Percentiles rank a stretch among this genome's conserved stretches.
Evolutionary conservation across 1,140 invertebrate genomes (phyloP).

Genomic region (Apis cerana): DNA sequence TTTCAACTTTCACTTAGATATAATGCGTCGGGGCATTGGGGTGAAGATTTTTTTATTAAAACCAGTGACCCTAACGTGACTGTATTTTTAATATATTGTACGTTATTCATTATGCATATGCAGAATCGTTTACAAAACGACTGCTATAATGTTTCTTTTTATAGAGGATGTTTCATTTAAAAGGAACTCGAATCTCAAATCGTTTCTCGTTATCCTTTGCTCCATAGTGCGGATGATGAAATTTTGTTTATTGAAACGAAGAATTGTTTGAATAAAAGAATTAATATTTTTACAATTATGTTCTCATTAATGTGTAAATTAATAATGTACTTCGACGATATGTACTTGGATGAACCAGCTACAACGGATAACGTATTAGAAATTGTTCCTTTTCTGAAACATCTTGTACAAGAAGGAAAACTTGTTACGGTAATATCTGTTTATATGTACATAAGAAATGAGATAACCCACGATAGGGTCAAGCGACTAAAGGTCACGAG

Average conservation of each 20-base stretch:
- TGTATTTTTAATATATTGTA: conserved; percentile 62
- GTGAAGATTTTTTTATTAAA: conserved; percentile 62
- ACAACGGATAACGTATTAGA: neutral
- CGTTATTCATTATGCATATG: conserved; percentile 48
- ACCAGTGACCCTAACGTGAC: conserved; percentile 44
- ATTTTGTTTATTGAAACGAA: neutral
- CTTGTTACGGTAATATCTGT: conserved; percentile 71
- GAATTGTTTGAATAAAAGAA: too few relatives aligned
- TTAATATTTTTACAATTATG: neutral
- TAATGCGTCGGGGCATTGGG: conserved; percentile 33
- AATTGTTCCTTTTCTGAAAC: conserved; percentile 43
- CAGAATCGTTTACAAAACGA: conserved; percentile 50
- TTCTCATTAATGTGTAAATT: neutral
- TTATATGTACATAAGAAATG: conserved; percentile 71
- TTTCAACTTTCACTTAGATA: conserved; percentile 57
- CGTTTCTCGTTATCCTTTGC: neutral
- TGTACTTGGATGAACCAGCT: neutral
- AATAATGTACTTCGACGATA: too few relatives aligned
- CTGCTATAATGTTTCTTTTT: conserved; percentile 38
- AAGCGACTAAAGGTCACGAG: conserved; percentile 68
- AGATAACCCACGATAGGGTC: conserved; percentile 64
- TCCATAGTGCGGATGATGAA: neutral
- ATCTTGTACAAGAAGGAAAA: conserved; percentile 54
- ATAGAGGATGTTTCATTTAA: conserved; percentile 56
- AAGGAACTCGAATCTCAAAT: neutral